A percentile compares a stretch with the other conserved stretches of the same genome.
Conservation (phyloP, 2,888 invertebrate genomes). For the Volucella inflata region DNA sequence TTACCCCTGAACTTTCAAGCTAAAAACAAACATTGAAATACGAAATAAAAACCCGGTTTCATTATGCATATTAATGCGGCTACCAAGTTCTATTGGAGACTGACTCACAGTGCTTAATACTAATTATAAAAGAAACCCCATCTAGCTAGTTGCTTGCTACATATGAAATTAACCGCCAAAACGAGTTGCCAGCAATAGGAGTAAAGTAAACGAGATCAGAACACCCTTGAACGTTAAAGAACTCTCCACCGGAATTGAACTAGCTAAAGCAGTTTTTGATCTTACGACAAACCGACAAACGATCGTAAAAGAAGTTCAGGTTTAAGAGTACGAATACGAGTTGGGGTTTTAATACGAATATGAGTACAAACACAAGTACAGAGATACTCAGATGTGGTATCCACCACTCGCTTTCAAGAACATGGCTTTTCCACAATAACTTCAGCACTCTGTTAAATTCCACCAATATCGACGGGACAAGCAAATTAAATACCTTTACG, state of each 20-base stretch:
- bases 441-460: conserved; percentile 48
- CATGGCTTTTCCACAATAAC: conserved; percentile 58
- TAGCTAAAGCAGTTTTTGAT: conserved; percentile 58
- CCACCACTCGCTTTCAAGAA: conserved; percentile 46
- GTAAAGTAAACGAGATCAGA: not conserved
- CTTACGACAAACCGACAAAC: conserved; percentile 25
- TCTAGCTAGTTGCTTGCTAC: not conserved
- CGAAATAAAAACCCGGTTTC: no score
- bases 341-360: no score
- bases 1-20: no score
- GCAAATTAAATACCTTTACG: conserved; percentile 68
- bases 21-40: no score
- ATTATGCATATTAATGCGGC: no score
- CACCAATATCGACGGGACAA: conserved; percentile 56
- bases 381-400: no score
- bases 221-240: conserved; percentile 39
- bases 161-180: conserved; percentile 11
- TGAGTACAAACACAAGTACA: no score
- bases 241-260: not conserved
- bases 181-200: conserved; percentile 8
- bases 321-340: conserved; percentile 28
- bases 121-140: not conserved
- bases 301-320: conserved; percentile 63
- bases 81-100: not conserved
- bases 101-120: not conserved